These are phyloP conservation scores for Anabacerthia variegaticeps DNA, from an alignment of 2,797 vertebrate species.

Conservation along the genomic window DNA sequence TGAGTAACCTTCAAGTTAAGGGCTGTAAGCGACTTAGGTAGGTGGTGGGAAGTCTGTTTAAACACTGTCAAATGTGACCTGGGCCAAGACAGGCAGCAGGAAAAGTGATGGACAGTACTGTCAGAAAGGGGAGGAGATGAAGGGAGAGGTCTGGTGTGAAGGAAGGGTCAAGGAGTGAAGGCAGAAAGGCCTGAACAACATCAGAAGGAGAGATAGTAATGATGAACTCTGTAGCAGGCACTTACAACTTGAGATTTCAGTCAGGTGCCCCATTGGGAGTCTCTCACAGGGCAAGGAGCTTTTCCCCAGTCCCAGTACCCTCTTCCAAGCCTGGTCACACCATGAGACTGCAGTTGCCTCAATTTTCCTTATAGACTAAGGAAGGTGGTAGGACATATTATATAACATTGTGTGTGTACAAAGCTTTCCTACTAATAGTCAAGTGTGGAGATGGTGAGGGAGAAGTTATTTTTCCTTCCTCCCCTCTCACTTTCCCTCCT, in stretches of 20 bases:
- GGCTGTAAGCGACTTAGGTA: background rate
- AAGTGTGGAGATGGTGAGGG: accelerated
- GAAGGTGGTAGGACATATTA: background rate
- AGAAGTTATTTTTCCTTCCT: background rate
- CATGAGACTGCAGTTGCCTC: accelerated
- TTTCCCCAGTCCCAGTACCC: background rate
- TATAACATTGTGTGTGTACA: background rate
- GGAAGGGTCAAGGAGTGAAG: background rate
- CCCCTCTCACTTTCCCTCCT: background rate
- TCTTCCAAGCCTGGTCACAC: background rate
- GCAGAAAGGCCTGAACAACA: background rate
- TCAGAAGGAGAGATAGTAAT: background rate
- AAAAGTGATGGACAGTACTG: background rate
- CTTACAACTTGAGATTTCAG: background rate
- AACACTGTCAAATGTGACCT: background rate
- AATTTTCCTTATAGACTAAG: background rate
- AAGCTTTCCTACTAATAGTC: background rate
- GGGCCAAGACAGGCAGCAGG: background rate
- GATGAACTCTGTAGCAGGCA: background rate
- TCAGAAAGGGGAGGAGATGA: background rate
- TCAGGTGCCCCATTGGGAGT: background rate
- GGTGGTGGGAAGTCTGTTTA: background rate
- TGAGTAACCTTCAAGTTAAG: background rate
- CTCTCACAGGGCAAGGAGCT: background rate
- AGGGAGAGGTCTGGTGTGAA: background rate